phyloP scores from a whole-genome alignment of 2,797 vertebrate species.

The Numenius phaeopus region DNA sequence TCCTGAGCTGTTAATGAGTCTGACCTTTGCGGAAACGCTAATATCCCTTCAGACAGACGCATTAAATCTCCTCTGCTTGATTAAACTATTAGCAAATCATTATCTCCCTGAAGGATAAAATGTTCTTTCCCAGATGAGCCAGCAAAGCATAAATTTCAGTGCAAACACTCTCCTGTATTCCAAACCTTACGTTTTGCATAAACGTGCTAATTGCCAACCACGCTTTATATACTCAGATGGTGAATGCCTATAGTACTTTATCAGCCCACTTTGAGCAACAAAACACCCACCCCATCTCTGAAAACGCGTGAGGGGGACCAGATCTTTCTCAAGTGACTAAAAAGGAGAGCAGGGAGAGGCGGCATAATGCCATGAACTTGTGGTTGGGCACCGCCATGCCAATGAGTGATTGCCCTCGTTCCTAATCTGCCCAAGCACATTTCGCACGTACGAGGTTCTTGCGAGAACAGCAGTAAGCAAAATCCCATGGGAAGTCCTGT shows the following conservation, averaged over 20 bases:
- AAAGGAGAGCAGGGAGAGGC: neutral
- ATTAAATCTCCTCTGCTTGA: conserved; percentile 45
- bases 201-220: neutral
- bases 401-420: neutral
- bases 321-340: neutral
- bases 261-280: neutral
- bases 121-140: conserved; percentile 19
- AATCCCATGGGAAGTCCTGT: conserved; percentile 63
- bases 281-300: neutral
- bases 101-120: conserved; percentile 33
- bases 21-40: neutral
- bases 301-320: rapidly evolving
- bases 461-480: conserved; percentile 23
- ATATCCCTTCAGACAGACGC: conserved; percentile 15
- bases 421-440: conserved; percentile 47
- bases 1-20: conserved; percentile 44
- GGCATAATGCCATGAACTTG: neutral
- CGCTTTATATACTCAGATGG: neutral
- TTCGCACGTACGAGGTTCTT: conserved; percentile 24
- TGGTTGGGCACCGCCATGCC: neutral
- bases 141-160: neutral
- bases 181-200: neutral
- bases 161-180: neutral
- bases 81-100: conserved; percentile 60
- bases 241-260: neutral